These are phyloP conservation scores for Piprites chloris DNA, from an alignment of 2,113 vertebrate species.

Conservation along the genomic window DNA sequence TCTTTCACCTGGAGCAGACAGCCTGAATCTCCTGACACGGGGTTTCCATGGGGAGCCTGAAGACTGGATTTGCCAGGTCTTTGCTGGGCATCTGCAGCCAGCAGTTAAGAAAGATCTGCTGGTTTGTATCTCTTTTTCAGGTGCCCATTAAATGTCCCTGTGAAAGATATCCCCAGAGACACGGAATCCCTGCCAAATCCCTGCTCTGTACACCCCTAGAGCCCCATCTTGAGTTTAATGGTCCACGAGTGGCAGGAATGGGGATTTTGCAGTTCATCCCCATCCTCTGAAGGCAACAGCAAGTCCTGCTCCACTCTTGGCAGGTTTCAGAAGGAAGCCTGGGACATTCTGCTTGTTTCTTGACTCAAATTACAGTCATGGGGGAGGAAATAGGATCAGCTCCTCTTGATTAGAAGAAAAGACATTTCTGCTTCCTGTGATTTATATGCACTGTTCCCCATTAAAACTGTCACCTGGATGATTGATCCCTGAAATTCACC, in stretches of 20 bases:
- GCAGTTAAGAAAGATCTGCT: neutral
- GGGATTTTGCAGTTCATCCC: neutral
- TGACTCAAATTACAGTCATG: neutral
- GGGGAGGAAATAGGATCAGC: neutral
- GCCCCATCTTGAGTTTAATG: neutral
- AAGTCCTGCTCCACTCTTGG: neutral
- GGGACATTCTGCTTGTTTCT: neutral
- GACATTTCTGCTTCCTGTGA: neutral
- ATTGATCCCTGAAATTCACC: neutral
- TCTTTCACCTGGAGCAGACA: neutral
- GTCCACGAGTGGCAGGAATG: neutral
- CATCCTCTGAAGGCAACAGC: neutral
- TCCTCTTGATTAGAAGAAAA: slow-evolving; percentile 3
- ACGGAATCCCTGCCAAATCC: neutral
- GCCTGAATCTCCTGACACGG: neutral
- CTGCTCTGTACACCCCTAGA: neutral
- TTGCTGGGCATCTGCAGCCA: neutral
- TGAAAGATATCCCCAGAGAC: neutral
- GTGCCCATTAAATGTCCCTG: neutral
- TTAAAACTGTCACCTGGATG: slow-evolving; percentile 18
- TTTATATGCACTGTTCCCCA: neutral
- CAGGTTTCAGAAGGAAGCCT: neutral
- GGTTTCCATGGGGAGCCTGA: neutral
- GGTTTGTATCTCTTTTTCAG: neutral
- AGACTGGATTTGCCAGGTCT: neutral